Evolutionary conservation across 2,888 invertebrate species (phyloP), one percentile per base, ranked within the genome.

Genomic region (Erebia aethiops): DNA sequence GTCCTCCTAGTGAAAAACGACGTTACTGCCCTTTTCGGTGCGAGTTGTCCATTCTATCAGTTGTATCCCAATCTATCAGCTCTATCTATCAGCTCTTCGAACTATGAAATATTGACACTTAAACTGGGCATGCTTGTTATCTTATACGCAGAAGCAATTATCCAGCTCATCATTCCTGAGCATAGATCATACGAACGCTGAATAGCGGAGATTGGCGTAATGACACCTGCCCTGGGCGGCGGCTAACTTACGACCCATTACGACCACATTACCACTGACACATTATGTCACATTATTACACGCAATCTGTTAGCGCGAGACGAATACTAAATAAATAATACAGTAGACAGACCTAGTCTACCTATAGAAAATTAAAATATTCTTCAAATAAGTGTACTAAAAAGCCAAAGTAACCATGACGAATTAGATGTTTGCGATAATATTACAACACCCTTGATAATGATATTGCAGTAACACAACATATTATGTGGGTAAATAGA

Each of bases 271-370:
- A 91, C 86, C 83, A 83, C 86, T 91, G 92, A 91, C 91, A 88
- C 89, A 87, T 90, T 88, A 88, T 90, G 89, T 90, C 90, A 91
- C 91, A 92, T 92, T 92, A 92, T 88, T 54, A 88, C 89, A 85
- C 81, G 90, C 90, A 89, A 90, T 91, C 87, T 90, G 85, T 89
- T 88, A 84, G 84, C 84, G 81, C 82, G 83, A 54, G n/a, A 52
- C 18, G 54, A 18, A 18, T 18, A 86, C 11, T 13, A 46, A 11
- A 46, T 11, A 35, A 35, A 35, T 35, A 35, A 35, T 35, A 35
- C 5, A 35, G 35, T 35, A 35, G 35, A 35, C 35, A 35, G 26
- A 46, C 51, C n/a, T n/a, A n/a, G 51, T 51, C n/a, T 13, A 11
- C 46, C n/a, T 13, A 11, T 13, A 13, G 51, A 51, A n/a, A 5